Evolutionary conservation across 2,113 vertebrate genomes (phyloP), one percentile per base, ranked within the genome.

Genomic region (Xenus cinereus): DNA sequence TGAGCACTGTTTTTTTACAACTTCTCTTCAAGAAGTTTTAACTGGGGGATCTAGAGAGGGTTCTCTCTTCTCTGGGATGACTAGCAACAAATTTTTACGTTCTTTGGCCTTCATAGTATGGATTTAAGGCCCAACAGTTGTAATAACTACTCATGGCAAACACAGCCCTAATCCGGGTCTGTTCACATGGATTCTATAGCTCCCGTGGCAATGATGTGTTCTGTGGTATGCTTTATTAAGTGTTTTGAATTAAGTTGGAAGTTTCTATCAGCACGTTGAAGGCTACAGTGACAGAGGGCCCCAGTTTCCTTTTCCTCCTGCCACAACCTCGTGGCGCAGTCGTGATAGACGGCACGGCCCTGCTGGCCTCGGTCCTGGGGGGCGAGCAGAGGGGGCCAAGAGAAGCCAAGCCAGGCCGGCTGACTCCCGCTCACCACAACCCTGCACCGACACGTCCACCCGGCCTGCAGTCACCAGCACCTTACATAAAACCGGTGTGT

Each of bases 261-360:
- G 0, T 50, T 59, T 67, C 9, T 16, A 63, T 26, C 21, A 71
- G 33, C 37, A 68, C 43, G 22, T 11, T 28, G 50, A 22, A 85
- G 45, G 53, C 46, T 28, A 16, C 2, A 21, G 21, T 12, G 28
- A 45, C 18, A 43, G 2, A 50, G 28, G 39, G 33, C 4, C 4
- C 11, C 0, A 0, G 0, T 24, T 51, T n/a, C 63, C 20, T n/a
- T 35, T 5, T 11, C 20, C 16, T 68, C 50, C 11, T 28, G 46
- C 45, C 37, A n/a, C 9, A 32, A 32, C 30, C 51, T 89, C 4
- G 2, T 37, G 69, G 53, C 9, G 2, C 69, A 57, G 51, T 0
- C 0, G 7, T 2, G 37, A 46, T 9, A 28, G 48, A 72, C 0
- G 0, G 18, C 84, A 68, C 0, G 19, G 57, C 57, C 15, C 3